Conservation (phyloP, 2,888 invertebrate species). For the Chelonus formosanus region DNA sequence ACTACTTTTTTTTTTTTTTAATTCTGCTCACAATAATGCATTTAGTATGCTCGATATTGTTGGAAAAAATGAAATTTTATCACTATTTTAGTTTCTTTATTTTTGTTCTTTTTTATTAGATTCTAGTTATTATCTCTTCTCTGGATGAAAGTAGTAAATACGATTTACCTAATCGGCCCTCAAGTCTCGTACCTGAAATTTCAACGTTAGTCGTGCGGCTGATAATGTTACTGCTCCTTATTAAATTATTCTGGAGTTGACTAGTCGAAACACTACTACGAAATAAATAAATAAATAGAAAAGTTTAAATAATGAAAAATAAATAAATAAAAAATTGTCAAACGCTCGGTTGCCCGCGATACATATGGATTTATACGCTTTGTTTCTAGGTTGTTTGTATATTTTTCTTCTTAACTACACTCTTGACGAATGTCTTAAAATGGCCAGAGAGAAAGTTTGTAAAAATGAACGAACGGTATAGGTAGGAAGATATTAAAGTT, state of each 20-base stretch:
- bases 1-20: neutral
- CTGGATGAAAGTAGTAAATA: constrained; percentile 19
- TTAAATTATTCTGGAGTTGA: constrained; percentile 37
- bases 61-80: constrained; percentile 9
- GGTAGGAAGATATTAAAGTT: no score
- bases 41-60: constrained; percentile 32
- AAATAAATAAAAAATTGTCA: constrained; percentile 7
- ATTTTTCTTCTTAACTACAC: no score
- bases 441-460: no score
- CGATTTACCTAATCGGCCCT: constrained; percentile 35
- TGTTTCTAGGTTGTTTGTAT: no score
- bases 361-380: no score
- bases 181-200: constrained; percentile 44
- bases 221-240: constrained; percentile 30
- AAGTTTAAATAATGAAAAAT: constrained; percentile 11
- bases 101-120: neutral
- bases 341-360: no score
- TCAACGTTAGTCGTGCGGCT: constrained; percentile 21
- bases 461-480: no score
- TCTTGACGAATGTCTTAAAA: no score
- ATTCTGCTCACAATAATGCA: constrained; percentile 24
- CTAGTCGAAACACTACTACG: constrained; percentile 37
- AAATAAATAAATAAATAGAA: constrained; percentile 4
- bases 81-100: constrained; percentile 18
- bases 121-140: constrained; percentile 9